Percentiles rank a stretch among this genome's conserved stretches.
These are phyloP conservation scores for Lacerta viridis DNA, from an alignment of 2,797 vertebrate species.

Conservation along the genomic window DNA sequence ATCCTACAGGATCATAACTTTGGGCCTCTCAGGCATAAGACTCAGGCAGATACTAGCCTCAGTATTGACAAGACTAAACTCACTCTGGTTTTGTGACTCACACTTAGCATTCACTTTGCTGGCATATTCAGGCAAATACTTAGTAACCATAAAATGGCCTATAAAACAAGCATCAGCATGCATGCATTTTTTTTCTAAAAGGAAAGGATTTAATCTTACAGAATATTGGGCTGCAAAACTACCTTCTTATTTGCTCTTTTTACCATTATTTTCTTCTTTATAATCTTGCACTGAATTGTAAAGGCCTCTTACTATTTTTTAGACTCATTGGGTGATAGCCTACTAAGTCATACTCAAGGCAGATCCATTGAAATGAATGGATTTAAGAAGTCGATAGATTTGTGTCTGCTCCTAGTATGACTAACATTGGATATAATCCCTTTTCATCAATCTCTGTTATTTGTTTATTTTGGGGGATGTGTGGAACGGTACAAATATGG, in stretches of 20 bases:
- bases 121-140: not conserved
- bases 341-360: no score
- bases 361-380: no score
- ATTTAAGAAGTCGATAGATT: no score
- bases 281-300: not conserved
- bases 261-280: not conserved
- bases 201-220: not conserved
- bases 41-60: not conserved
- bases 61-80: not conserved
- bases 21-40: not conserved
- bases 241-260: not conserved
- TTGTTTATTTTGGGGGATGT: no score
- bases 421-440: no score
- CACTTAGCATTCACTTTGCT: not conserved
- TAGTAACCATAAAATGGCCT: not conserved
- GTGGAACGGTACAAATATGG: not conserved
- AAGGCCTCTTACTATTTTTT: no score
- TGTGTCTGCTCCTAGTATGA: no score
- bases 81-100: not conserved
- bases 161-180: not conserved
- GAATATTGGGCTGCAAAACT: not conserved
- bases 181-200: not conserved
- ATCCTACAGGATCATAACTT: conserved; percentile 15
- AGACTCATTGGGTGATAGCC: no score
- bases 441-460: no score